phyloP scores from a whole-genome alignment of 2,113 vertebrate species.

The Aspiorhynchus laticeps region DNA sequence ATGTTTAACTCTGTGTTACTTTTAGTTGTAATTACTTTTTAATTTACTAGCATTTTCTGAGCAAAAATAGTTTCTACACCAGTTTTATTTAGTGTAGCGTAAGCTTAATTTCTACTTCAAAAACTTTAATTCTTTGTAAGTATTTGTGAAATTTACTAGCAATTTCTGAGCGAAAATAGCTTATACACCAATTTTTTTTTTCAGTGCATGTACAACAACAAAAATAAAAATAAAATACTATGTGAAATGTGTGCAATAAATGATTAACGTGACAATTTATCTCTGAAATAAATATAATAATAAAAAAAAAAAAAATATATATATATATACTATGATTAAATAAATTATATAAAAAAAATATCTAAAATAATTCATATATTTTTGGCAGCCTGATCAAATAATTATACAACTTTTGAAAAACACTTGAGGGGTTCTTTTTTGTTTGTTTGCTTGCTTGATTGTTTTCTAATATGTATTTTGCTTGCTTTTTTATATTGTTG shows the following conservation, averaged over 20 bases:
- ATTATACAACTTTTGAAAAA: neutral
- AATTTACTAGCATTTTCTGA: too few relatives aligned
- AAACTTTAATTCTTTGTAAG: too few relatives aligned
- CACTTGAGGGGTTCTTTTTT: too few relatives aligned
- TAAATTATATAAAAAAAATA: too few relatives aligned
- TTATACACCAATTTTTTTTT: neutral
- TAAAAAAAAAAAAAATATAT: too few relatives aligned
- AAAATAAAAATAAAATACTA: neutral
- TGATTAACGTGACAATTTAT: neutral
- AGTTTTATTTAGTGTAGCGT: too few relatives aligned
- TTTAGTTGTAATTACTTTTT: too few relatives aligned
- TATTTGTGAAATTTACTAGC: too few relatives aligned
- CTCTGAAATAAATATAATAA: neutral
- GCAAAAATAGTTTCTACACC: too few relatives aligned
- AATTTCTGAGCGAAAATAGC: neutral
- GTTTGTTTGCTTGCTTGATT: neutral
- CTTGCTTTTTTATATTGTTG: neutral
- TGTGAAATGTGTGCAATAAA: neutral
- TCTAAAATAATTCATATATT: too few relatives aligned
- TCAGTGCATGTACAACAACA: neutral
- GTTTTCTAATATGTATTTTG: neutral
- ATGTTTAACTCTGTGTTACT: too few relatives aligned
- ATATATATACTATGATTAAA: too few relatives aligned
- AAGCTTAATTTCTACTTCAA: neutral
- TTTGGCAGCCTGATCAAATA: neutral